These are phyloP conservation scores for Phoenicopterus ruber DNA, from an alignment of 2,113 vertebrate species.

Conservation along the genomic window DNA sequence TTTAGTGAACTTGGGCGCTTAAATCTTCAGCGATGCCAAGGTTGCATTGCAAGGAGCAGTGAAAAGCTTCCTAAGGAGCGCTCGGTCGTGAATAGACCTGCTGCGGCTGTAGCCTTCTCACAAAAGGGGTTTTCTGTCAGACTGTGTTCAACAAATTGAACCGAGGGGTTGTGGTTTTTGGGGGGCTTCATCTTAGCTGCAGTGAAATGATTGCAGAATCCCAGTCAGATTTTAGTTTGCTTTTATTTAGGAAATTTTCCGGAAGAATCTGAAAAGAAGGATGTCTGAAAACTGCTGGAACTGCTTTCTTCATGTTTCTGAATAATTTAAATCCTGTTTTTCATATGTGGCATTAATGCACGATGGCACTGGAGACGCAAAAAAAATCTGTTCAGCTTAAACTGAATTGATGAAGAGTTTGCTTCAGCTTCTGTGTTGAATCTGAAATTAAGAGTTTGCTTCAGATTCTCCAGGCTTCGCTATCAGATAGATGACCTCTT, in stretches of 20 bases:
- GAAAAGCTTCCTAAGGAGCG: background rate
- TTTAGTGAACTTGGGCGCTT: background rate
- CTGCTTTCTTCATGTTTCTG: background rate
- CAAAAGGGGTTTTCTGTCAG: background rate
- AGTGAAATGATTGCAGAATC: background rate
- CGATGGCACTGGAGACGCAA: background rate
- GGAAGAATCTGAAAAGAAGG: background rate
- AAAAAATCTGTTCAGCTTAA: background rate
- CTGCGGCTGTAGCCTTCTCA: background rate
- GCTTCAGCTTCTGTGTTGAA: background rate
- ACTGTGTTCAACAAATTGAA: background rate
- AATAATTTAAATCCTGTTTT: conserved; percentile 36
- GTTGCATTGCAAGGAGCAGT: background rate
- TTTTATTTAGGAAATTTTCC: background rate
- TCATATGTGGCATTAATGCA: background rate
- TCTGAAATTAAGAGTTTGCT: background rate
- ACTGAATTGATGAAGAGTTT: conserved; percentile 35
- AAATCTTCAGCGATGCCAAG: background rate
- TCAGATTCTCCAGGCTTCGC: background rate
- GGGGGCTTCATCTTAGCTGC: background rate
- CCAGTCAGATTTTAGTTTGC: background rate
- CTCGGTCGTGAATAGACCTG: background rate
- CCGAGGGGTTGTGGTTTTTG: too few species aligned
- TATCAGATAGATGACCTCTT: background rate
- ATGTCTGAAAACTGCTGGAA: background rate